These are phyloP conservation scores for Tubulanus polymorphus DNA, from an alignment of 2,888 invertebrate species.

Conservation along the genomic window DNA sequence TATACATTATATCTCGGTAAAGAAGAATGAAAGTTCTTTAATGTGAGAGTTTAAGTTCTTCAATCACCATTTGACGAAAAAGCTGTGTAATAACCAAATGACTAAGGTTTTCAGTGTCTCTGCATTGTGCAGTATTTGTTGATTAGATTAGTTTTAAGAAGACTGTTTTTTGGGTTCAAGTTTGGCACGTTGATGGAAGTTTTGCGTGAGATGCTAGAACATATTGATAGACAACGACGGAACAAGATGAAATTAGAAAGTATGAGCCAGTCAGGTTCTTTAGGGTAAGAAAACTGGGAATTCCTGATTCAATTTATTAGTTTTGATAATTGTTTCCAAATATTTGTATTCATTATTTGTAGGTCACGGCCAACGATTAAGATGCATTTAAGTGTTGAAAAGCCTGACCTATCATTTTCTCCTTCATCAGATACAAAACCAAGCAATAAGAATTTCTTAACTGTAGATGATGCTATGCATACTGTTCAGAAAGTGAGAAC, in stretches of 20 bases:
- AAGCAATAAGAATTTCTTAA: constrained; percentile 1
- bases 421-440: neutral
- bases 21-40: no score
- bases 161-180: constrained; percentile 24
- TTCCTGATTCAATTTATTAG: neutral
- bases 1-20: no score
- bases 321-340: neutral
- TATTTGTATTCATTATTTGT: neutral
- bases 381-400: constrained; percentile 1
- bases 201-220: constrained; percentile 80
- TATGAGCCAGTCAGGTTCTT: constrained; percentile 15
- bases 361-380: neutral
- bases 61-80: no score
- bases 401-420: neutral
- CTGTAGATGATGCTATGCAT: neutral
- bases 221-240: constrained; percentile 68
- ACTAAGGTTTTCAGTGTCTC: no score
- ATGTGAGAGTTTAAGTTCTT: no score
- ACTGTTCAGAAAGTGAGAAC: constrained; percentile 1
- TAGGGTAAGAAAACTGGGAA: neutral
- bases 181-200: constrained; percentile 70
- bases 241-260: constrained; percentile 80
- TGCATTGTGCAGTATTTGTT: no score
- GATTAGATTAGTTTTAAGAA: no score
- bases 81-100: no score